Evolutionary conservation across 2,888 invertebrate genomes (phyloP).

Genomic region (Coleophora deauratella): DNA sequence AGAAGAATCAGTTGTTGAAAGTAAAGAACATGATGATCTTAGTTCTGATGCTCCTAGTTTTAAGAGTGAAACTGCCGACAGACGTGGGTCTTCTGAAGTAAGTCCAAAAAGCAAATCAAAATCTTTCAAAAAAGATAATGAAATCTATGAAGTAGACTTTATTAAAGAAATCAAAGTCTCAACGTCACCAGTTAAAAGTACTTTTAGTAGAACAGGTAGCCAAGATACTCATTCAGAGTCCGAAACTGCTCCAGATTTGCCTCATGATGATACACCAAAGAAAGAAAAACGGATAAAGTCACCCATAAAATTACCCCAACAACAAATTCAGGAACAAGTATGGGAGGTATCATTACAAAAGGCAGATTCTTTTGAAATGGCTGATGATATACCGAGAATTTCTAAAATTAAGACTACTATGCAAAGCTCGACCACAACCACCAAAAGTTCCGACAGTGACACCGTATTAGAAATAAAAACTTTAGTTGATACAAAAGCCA

Average conservation of each 20-base stretch:
- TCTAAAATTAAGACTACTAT: conserved; percentile 24
- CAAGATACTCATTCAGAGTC: conserved; percentile 74
- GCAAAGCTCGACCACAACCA: conserved; percentile 29
- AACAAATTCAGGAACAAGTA: conserved; percentile 61
- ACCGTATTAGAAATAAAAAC: conserved; percentile 38
- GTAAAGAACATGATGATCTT: conserved; percentile 63
- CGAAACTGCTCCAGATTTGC: conserved; percentile 66
- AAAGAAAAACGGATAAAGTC: conserved; percentile 49
- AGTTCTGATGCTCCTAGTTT: conserved; percentile 66
- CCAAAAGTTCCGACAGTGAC: conserved; percentile 41
- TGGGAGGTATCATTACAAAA: conserved; percentile 63
- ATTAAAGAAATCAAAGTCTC: conserved; percentile 71
- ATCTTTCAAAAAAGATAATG: conserved; percentile 64
- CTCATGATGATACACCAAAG: conserved; percentile 60
- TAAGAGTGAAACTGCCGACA: conserved; percentile 55
- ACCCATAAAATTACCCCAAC: conserved; percentile 59
- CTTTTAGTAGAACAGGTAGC: conserved; percentile 69
- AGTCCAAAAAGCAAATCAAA: conserved; percentile 65
- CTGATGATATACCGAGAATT: conserved; percentile 38
- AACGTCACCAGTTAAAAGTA: conserved; percentile 63
- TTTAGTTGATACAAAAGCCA: conserved; percentile 36
- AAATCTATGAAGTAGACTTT: conserved; percentile 68
- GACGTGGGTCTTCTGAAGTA: conserved; percentile 50
- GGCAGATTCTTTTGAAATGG: conserved; percentile 50
- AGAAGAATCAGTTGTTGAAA: conserved; percentile 64